Conservation (phyloP, 1,140 invertebrate species). For the Trigoniulus corallinus region DNA sequence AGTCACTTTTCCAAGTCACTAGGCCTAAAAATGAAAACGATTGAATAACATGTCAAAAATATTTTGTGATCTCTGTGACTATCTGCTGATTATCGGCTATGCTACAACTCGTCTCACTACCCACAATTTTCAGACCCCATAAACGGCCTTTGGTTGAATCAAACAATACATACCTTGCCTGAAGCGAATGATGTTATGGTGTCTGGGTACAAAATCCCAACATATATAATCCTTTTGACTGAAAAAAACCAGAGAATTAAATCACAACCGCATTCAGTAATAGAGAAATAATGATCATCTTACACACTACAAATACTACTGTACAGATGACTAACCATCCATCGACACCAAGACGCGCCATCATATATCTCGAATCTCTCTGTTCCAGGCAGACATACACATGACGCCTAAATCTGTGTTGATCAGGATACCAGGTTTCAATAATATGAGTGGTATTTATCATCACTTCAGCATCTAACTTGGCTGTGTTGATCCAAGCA, state of each 20-base stretch:
- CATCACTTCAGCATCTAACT: conserved; percentile 79
- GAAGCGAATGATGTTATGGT: conserved; percentile 90
- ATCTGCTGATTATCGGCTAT: too few species aligned
- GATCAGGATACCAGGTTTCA: conserved; percentile 84
- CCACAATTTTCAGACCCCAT: neutral
- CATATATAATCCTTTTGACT: conserved; percentile 96
- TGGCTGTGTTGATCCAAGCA: conserved; percentile 91
- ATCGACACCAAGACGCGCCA: conserved; percentile 88
- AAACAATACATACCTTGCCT: conserved; percentile 52
- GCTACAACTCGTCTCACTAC: too few species aligned
- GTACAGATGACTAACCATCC: conserved; percentile 49
- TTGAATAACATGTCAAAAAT: neutral
- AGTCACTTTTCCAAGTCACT: conserved; percentile 60
- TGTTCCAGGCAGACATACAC: conserved; percentile 89
- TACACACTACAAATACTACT: neutral
- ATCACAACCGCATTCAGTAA: neutral
- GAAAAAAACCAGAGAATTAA: conserved; percentile 18
- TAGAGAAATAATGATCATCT: too few species aligned
- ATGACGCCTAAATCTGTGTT: conserved; percentile 64
- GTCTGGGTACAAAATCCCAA: conserved; percentile 85
- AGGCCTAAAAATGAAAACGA: neutral
- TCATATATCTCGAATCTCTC: conserved; percentile 73
- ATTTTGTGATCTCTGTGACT: too few species aligned
- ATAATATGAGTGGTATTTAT: conserved; percentile 95
- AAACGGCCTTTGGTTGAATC: conserved; percentile 1